These are phyloP conservation scores for Copsychus sechellarum DNA, from an alignment of 2,113 vertebrate species.

Conservation along the genomic window DNA sequence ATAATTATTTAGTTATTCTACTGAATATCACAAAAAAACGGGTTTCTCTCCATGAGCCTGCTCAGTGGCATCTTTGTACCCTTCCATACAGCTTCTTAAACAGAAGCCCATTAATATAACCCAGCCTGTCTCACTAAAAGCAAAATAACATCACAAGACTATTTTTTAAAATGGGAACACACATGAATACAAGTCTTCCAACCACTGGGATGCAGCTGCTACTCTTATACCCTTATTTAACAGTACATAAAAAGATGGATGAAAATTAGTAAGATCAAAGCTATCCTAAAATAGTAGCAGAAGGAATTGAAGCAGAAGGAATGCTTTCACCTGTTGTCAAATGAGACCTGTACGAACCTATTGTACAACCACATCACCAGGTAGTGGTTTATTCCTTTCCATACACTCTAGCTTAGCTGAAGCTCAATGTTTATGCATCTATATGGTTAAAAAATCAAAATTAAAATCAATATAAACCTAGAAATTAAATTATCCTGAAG, in stretches of 20 bases:
- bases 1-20: neutral
- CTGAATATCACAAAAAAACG: neutral
- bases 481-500: neutral
- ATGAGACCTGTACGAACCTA: neutral
- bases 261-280: conserved; percentile 5
- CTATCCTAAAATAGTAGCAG: conserved; percentile 41
- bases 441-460: neutral
- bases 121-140: neutral
- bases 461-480: neutral
- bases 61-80: neutral
- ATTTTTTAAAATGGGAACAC: neutral
- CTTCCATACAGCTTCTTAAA: neutral
- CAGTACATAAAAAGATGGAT: neutral
- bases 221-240: neutral
- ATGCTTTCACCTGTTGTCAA: neutral
- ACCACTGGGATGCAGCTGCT: neutral
- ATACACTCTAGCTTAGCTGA: neutral
- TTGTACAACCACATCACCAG: neutral
- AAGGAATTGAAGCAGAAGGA: conserved; percentile 23
- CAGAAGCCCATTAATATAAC: neutral
- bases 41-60: neutral
- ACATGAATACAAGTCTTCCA: neutral
- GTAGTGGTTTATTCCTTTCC: neutral
- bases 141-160: neutral
- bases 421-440: neutral